phyloP scores from a whole-genome alignment of 1,140 invertebrate species.

The Hestina assimilis region DNA sequence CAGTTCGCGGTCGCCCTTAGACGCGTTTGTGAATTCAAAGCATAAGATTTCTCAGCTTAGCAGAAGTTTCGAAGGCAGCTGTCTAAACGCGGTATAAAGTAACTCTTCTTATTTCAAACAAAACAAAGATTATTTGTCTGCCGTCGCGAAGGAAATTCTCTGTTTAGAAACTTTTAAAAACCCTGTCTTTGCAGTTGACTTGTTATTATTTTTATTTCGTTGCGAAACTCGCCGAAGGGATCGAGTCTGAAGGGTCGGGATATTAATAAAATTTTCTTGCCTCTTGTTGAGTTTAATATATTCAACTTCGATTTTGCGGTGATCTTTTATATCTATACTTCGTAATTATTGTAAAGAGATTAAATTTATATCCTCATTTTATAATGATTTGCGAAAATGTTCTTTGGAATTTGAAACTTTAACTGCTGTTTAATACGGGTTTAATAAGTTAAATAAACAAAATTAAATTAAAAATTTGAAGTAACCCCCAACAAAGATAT shows the following conservation, averaged over 20 bases:
- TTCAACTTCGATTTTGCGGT: neutral
- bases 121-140: slow-evolving; percentile 10
- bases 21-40: neutral
- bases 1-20: neutral
- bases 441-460: too few species aligned
- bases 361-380: too few species aligned
- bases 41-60: slow-evolving; percentile 2
- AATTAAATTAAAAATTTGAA: too few species aligned
- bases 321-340: neutral
- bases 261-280: slow-evolving; percentile 6
- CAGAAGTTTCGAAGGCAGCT: slow-evolving; percentile 13
- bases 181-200: slow-evolving; percentile 6
- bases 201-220: slow-evolving; percentile 12
- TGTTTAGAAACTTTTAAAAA: slow-evolving; percentile 21
- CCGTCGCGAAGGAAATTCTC: slow-evolving; percentile 1
- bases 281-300: neutral
- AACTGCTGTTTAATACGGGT: too few species aligned
- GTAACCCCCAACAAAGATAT: too few species aligned
- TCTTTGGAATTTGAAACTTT: too few species aligned
- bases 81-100: slow-evolving; percentile 17
- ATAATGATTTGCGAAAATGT: too few species aligned
- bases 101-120: slow-evolving; percentile 16
- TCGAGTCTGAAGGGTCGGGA: neutral
- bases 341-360: neutral
- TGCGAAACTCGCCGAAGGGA: neutral